Evolutionary conservation across 2,797 vertebrate species (phyloP).

Genomic region (Ataeniobius toweri): DNA sequence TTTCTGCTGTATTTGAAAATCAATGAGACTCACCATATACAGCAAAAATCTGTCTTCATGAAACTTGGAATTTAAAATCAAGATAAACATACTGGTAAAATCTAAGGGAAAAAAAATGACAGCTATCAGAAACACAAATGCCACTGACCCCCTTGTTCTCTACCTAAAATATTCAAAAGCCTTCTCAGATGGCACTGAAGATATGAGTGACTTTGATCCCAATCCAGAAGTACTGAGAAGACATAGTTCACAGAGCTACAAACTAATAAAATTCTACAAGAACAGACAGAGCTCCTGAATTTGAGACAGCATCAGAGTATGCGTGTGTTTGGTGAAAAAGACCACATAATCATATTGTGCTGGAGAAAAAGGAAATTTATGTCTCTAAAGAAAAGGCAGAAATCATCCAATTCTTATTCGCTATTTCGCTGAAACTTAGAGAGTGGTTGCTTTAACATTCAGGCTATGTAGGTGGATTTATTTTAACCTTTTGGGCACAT

Average conservation of each 20-base stretch:
- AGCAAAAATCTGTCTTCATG: neutral
- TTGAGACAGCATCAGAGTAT: neutral
- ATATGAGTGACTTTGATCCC: slow-evolving; percentile 28
- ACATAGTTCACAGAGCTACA: neutral
- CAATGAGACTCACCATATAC: neutral
- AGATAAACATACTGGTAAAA: neutral
- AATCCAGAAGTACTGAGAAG: neutral
- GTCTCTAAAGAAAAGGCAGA: neutral
- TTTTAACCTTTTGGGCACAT: neutral
- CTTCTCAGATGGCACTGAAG: slow-evolving; percentile 34
- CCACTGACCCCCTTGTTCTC: neutral
- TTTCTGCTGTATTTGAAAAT: no score
- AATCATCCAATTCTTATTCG: neutral
- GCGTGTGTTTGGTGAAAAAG: neutral
- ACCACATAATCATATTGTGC: neutral
- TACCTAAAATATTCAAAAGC: slow-evolving; percentile 32
- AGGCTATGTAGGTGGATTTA: neutral
- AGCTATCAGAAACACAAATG: neutral
- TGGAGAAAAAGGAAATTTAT: neutral
- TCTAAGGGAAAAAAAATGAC: neutral
- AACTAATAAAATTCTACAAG: slow-evolving; percentile 20
- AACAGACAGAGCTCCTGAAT: slow-evolving; percentile 7
- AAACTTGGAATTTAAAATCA: neutral
- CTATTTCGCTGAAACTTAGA: neutral
- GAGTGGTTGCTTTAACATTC: neutral